These are phyloP conservation scores for Drosophila siamana DNA, from an alignment of 2,888 invertebrate species.

Conservation along the genomic window DNA sequence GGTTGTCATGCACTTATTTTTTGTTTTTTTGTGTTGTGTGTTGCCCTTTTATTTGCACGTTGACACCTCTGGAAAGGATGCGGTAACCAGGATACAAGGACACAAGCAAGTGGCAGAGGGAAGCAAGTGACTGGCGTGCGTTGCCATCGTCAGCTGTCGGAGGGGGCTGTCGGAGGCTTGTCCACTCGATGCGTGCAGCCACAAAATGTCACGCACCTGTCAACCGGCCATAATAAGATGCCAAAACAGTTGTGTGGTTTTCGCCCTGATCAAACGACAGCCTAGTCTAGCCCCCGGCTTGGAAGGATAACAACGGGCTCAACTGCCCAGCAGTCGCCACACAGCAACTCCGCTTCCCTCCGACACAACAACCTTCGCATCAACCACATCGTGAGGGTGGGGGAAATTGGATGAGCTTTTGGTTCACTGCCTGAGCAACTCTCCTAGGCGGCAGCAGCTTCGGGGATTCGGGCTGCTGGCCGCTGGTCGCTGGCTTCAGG, in stretches of 20 bases:
- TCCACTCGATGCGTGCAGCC: slow-evolving; percentile 67
- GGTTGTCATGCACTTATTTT: slow-evolving; percentile 43
- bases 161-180: slow-evolving; percentile 19
- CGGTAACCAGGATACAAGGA: background rate
- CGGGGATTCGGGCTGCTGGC: background rate
- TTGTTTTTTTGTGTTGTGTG: too few species aligned
- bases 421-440: slow-evolving; percentile 11
- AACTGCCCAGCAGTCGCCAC: slow-evolving; percentile 10
- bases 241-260: slow-evolving; percentile 81
- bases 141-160: slow-evolving; percentile 49
- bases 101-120: too few species aligned
- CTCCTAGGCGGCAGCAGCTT: slow-evolving; percentile 9
- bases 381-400: slow-evolving; percentile 4
- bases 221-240: slow-evolving; percentile 79
- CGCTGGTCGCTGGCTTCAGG: too few species aligned
- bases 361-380: too few species aligned
- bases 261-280: slow-evolving; percentile 50
- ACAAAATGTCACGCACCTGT: slow-evolving; percentile 81
- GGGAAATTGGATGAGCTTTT: slow-evolving; percentile 21
- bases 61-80: slow-evolving; percentile 53
- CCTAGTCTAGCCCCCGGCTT: slow-evolving; percentile 26
- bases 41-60: slow-evolving; percentile 52
- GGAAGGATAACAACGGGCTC: slow-evolving; percentile 44
- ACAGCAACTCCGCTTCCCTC: background rate
- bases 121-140: too few species aligned